phyloP scores from a whole-genome alignment of 2,797 vertebrate genomes.

The Vipera latastei region DNA sequence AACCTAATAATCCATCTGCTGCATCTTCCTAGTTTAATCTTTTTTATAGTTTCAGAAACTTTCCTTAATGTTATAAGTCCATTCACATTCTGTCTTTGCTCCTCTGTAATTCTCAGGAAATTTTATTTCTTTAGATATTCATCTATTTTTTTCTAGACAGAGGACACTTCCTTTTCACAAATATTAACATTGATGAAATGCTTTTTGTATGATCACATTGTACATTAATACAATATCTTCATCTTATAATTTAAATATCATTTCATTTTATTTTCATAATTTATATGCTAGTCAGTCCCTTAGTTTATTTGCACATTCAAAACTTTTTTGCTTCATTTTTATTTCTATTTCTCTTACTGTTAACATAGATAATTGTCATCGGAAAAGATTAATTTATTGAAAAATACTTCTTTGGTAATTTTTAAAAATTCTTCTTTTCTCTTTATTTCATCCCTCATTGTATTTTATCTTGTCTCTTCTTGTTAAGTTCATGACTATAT shows the following conservation, averaged over 20 bases:
- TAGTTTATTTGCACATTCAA: not conserved
- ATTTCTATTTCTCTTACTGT: not conserved
- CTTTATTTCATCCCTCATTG: not conserved
- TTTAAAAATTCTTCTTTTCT: not conserved
- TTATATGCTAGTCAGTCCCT: not conserved
- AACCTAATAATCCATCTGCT: not conserved
- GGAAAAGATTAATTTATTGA: not conserved
- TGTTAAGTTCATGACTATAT: not conserved
- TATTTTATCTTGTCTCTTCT: not conserved
- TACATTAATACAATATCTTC: not conserved
- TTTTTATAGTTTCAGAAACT: not conserved
- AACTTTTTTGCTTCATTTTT: not conserved
- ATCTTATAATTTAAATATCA: not conserved
- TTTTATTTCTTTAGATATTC: not conserved
- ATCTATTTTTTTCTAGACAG: not conserved
- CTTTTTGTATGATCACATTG: not conserved
- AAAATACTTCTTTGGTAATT: not conserved
- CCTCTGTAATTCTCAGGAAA: not conserved
- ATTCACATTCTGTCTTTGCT: not conserved
- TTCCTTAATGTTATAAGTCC: not conserved
- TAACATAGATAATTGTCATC: not conserved
- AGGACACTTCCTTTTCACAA: not conserved
- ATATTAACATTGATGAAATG: not conserved
- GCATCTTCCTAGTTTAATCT: not conserved
- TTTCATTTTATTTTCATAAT: not conserved